Percentiles rank a stretch among this genome's conserved stretches.
phyloP scores from a whole-genome alignment of 2,797 vertebrate genomes.

The Phyllotis vaccarum region DNA sequence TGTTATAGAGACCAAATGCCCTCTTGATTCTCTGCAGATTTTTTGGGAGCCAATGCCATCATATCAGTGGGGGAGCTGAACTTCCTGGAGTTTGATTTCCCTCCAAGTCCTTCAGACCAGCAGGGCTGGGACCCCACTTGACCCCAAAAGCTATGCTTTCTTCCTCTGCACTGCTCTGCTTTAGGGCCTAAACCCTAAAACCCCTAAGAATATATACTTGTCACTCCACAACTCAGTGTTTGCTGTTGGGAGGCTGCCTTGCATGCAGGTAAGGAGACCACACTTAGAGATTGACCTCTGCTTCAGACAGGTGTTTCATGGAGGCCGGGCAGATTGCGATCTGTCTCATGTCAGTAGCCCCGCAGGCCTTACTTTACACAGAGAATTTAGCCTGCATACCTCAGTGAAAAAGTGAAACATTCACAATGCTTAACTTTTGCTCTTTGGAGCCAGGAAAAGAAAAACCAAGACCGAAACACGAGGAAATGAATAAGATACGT shows the following conservation, averaged over 20 bases:
- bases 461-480: slow-evolving; percentile 63
- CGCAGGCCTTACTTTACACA: slow-evolving; percentile 24
- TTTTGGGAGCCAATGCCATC: neutral
- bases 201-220: neutral
- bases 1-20: neutral
- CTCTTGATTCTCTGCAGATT: neutral
- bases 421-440: slow-evolving; percentile 32
- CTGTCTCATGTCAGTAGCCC: neutral
- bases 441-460: slow-evolving; percentile 60
- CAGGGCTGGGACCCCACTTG: neutral
- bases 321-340: neutral
- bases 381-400: slow-evolving; percentile 62
- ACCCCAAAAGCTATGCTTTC: neutral
- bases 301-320: neutral
- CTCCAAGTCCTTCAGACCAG: neutral
- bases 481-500: slow-evolving; percentile 56
- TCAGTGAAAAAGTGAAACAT: slow-evolving; percentile 53
- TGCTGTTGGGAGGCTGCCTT: neutral
- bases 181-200: neutral
- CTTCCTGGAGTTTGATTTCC: neutral
- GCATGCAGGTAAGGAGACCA: neutral
- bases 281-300: neutral
- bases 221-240: neutral
- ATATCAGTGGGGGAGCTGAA: neutral
- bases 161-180: neutral